Percentiles rank a stretch among this genome's conserved stretches.
Evolutionary conservation across 1,140 invertebrate genomes (phyloP).

Genomic region (Pararge aegeria): DNA sequence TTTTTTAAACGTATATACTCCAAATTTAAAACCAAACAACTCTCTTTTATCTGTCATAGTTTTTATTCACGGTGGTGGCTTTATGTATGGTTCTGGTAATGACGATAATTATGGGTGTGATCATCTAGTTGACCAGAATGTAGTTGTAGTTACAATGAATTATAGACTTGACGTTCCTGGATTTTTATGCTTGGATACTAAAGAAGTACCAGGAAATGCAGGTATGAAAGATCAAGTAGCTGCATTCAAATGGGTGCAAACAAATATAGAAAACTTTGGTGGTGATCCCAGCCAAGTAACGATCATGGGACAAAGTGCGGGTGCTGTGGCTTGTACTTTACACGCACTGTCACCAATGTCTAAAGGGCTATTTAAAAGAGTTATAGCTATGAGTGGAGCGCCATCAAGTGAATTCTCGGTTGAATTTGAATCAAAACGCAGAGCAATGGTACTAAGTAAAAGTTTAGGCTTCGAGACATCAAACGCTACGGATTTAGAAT

Average conservation of each 20-base stretch:
- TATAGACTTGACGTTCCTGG: conserved; percentile 55
- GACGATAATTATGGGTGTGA: background rate
- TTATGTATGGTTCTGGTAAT: background rate
- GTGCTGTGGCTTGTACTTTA: conserved; percentile 39
- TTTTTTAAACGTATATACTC: background rate
- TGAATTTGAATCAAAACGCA: background rate
- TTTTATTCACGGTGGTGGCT: background rate
- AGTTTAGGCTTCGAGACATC: too few relatives aligned
- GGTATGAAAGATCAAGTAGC: conserved; percentile 80
- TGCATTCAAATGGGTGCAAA: conserved; percentile 62
- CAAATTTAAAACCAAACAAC: background rate
- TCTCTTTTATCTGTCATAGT: background rate
- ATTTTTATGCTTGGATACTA: conserved; percentile 76
- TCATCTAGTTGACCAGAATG: background rate
- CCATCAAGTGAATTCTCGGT: background rate
- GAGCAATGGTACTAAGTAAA: too few relatives aligned
- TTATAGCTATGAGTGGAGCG: background rate
- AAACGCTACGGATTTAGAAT: too few relatives aligned
- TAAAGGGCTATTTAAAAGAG: background rate
- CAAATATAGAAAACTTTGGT: conserved; percentile 77
- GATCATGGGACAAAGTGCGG: conserved; percentile 68
- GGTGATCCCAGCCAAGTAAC: conserved; percentile 78
- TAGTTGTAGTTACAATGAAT: conserved; percentile 41
- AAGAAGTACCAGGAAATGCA: conserved; percentile 80
- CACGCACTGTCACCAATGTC: background rate